phyloP scores from a whole-genome alignment of 2,888 invertebrate species.

The Linyphia triangularis region DNA sequence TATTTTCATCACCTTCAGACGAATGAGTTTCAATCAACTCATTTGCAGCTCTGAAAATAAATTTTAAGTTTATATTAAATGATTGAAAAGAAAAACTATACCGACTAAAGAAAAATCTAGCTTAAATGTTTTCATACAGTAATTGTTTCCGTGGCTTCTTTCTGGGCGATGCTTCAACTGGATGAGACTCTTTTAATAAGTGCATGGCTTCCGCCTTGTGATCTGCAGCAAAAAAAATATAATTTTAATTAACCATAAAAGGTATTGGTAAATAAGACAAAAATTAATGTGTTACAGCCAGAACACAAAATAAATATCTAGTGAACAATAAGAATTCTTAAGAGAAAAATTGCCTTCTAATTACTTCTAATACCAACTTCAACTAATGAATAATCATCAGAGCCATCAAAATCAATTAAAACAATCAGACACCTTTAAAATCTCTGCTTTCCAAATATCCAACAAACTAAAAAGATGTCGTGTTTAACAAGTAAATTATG shows the following conservation, averaged over 20 bases:
- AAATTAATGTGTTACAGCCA: too few species aligned
- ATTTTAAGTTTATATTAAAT: neutral
- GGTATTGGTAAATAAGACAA: neutral
- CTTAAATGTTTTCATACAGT: conserved; percentile 83
- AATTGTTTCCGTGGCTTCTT: conserved; percentile 95
- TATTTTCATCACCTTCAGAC: conserved; percentile 83
- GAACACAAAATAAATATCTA: neutral
- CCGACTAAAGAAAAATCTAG: neutral
- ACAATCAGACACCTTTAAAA: neutral
- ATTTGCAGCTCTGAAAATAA: conserved; percentile 81
- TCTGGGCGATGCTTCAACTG: conserved; percentile 85
- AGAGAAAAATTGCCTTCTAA: too few species aligned
- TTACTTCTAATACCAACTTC: too few species aligned
- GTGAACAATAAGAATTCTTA: too few species aligned
- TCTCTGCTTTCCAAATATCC: neutral
- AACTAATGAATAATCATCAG: too few species aligned
- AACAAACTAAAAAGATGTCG: neutral
- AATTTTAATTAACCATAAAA: neutral
- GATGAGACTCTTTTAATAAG: conserved; percentile 54
- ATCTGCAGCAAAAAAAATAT: conserved; percentile 16
- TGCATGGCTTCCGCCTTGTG: conserved; percentile 28
- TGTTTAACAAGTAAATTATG: too few species aligned
- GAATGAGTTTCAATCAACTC: conserved; percentile 82
- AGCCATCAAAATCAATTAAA: neutral
- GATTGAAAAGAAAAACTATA: neutral